Percentiles rank a stretch among this genome's conserved stretches.
These are phyloP conservation scores for Gila robusta DNA, from an alignment of 2,797 vertebrate species.

Conservation along the genomic window DNA sequence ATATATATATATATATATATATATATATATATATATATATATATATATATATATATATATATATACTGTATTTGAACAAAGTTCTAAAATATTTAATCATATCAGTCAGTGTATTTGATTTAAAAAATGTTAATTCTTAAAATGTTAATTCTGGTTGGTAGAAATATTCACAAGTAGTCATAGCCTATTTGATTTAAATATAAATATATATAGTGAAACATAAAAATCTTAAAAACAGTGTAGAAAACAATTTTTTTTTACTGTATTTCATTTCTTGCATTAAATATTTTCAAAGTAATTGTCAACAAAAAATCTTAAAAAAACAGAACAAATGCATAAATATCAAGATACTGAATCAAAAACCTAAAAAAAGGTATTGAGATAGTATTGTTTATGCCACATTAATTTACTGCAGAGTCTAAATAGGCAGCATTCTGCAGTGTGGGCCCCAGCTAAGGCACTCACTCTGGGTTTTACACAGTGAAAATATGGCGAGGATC, in stretches of 20 bases:
- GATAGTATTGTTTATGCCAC: not conserved
- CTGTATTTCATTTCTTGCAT: not conserved
- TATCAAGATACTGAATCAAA: not conserved
- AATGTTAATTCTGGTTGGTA: too few species aligned
- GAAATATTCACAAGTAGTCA: too few species aligned
- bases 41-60: too few species aligned
- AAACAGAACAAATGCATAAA: not conserved
- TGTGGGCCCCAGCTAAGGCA: not conserved
- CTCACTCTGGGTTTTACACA: not conserved
- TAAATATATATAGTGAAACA: too few species aligned
- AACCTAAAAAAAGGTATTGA: not conserved
- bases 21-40: too few species aligned
- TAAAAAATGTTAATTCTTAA: too few species aligned
- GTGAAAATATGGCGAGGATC: constrained; percentile 22
- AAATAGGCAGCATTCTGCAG: not conserved
- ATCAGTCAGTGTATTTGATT: too few species aligned
- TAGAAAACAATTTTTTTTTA: not conserved
- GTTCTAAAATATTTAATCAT: not conserved
- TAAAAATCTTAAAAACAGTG: too few species aligned
- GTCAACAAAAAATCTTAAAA: not conserved
- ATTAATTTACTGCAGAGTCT: not conserved
- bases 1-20: too few species aligned
- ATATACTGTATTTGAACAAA: too few species aligned
- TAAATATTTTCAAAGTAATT: not conserved
- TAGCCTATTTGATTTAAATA: too few species aligned